Conservation (phyloP, 2,113 vertebrate species). For the Tauraco erythrolophus region DNA sequence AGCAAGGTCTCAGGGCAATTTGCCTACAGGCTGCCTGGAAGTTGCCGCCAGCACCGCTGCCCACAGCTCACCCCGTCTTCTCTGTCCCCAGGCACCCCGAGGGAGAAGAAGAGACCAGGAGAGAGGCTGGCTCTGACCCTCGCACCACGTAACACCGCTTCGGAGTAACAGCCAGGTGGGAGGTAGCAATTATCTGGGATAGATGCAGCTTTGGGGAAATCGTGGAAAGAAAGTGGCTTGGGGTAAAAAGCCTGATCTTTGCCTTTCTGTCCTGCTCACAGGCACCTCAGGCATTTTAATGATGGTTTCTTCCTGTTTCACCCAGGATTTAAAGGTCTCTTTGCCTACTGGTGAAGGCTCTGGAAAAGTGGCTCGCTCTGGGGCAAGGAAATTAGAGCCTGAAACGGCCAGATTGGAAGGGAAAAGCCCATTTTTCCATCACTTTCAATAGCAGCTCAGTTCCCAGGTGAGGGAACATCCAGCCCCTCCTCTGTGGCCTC, state of each 20-base stretch:
- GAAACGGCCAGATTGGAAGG: neutral
- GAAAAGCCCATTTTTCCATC: neutral
- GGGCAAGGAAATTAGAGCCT: neutral
- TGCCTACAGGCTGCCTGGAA: no score
- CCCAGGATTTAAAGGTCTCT: neutral
- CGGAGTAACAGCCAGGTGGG: neutral
- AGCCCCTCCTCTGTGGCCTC: neutral
- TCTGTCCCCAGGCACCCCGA: slow-evolving; percentile 28
- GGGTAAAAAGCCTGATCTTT: neutral
- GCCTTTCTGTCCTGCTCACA: neutral
- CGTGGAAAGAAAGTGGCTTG: neutral
- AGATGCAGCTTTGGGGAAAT: neutral
- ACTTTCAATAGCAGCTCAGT: neutral
- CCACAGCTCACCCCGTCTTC: neutral
- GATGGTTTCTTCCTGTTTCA: neutral
- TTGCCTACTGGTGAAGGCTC: neutral
- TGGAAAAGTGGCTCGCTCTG: neutral
- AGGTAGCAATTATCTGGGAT: neutral
- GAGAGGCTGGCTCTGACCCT: neutral
- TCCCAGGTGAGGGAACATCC: neutral
- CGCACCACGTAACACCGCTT: neutral
- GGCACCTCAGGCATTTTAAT: neutral
- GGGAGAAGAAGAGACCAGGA: slow-evolving; percentile 40
- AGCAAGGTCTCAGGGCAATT: no score
- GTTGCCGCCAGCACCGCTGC: neutral